Conservation (phyloP, 2,888 invertebrate species). For the Drosophila bunnanda region DNA sequence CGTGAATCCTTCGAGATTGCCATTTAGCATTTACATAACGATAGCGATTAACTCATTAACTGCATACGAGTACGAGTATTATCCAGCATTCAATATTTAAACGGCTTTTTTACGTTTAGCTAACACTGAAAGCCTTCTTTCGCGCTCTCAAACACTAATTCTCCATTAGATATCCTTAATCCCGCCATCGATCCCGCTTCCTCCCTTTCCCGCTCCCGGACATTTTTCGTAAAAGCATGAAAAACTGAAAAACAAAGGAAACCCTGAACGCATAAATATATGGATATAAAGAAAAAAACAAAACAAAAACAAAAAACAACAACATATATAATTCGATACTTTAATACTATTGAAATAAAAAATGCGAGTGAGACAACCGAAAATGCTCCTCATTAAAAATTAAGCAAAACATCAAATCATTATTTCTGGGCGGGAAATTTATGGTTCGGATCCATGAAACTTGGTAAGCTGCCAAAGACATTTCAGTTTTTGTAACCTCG, state of each 20-base stretch:
- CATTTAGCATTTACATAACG: conserved; percentile 52
- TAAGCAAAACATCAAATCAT: conserved; percentile 24
- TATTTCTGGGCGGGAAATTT: conserved; percentile 32
- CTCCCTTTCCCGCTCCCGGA: conserved; percentile 1
- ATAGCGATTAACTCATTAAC: conserved; percentile 36
- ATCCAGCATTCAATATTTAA: conserved; percentile 56
- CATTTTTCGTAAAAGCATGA: conserved; percentile 44
- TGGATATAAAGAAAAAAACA: conserved; percentile 57
- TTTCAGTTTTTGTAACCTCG: neutral
- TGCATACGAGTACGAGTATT: conserved; percentile 32
- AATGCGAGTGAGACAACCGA: conserved; percentile 58
- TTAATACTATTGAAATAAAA: conserved; percentile 82
- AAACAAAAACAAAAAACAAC: conserved; percentile 50
- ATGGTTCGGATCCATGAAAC: conserved; percentile 46
- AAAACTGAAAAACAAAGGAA: conserved; percentile 19
- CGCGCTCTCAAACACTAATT: conserved; percentile 16
- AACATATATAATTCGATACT: conserved; percentile 78
- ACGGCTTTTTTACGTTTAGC: conserved; percentile 68
- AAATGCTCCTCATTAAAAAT: conserved; percentile 69
- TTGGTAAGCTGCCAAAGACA: conserved; percentile 5
- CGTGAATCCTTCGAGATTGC: conserved; percentile 47
- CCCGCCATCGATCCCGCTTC: neutral
- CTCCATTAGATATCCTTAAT: neutral
- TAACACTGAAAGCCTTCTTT: conserved; percentile 32
- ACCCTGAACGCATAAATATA: conserved; percentile 66